Conservation (phyloP, 2,797 vertebrate species). For the Prunella strophiata region DNA sequence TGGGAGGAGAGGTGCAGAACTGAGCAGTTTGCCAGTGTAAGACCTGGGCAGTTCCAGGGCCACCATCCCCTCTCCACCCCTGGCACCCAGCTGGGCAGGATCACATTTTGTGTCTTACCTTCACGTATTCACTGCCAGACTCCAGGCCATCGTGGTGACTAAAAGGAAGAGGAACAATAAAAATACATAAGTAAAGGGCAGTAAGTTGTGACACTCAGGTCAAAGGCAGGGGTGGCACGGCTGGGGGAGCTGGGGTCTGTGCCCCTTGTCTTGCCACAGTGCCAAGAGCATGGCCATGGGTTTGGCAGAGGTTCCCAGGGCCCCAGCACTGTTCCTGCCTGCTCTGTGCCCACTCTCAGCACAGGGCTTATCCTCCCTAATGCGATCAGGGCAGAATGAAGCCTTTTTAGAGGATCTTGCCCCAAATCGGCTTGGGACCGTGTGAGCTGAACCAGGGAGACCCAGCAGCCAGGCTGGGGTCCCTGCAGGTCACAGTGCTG, state of each 20-base stretch:
- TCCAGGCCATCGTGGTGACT: slow-evolving; percentile 71
- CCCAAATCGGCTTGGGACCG: slow-evolving; percentile 8
- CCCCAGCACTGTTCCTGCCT: neutral
- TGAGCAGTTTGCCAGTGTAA: neutral
- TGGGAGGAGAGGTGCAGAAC: neutral
- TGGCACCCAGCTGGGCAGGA: neutral
- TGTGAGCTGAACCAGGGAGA: neutral
- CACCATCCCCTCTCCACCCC: neutral
- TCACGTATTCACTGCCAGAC: slow-evolving; percentile 77
- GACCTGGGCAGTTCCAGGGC: fast-evolving
- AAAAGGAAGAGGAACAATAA: slow-evolving; percentile 27
- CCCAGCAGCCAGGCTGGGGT: neutral
- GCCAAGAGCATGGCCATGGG: neutral
- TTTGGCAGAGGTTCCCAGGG: neutral
- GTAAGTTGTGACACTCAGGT: neutral
- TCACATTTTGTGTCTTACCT: slow-evolving; percentile 62
- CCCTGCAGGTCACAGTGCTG: neutral
- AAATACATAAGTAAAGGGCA: neutral
- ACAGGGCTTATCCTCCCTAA: slow-evolving; percentile 35
- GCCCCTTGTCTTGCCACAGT: neutral
- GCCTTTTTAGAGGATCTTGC: slow-evolving; percentile 20
- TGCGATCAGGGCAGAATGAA: slow-evolving; percentile 41
- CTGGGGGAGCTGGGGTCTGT: fast-evolving
- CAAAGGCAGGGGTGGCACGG: neutral
- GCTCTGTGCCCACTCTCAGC: neutral